These are phyloP conservation scores for Euclidia mi DNA, from an alignment of 2,888 invertebrate genomes.

Conservation along the genomic window DNA sequence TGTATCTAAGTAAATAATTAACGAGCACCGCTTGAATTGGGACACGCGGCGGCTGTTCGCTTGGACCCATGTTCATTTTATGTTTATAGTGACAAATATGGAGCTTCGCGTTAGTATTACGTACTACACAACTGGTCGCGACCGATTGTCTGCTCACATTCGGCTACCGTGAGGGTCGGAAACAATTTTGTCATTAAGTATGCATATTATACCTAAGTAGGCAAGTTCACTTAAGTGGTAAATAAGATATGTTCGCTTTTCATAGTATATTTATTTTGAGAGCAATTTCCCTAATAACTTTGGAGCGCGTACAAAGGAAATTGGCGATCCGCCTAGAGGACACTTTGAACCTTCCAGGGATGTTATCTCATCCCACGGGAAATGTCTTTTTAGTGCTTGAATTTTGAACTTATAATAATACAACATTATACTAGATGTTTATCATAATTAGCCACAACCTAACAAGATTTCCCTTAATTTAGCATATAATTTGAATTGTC, in stretches of 20 bases:
- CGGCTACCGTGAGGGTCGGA: constrained; percentile 53
- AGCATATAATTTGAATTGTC: too few relatives aligned
- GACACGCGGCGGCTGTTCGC: constrained; percentile 60
- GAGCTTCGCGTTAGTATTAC: constrained; percentile 63
- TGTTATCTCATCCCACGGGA: constrained; percentile 56
- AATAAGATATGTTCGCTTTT: constrained; percentile 59
- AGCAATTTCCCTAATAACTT: constrained; percentile 77
- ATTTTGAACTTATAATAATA: constrained; percentile 45
- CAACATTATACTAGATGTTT: constrained; percentile 7
- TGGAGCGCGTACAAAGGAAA: constrained; percentile 72
- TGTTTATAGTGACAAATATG: constrained; percentile 76
- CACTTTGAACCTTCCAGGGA: constrained; percentile 69
- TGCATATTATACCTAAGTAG: constrained; percentile 62
- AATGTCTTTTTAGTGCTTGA: constrained; percentile 48
- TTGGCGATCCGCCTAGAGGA: constrained; percentile 70
- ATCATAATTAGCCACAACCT: too few relatives aligned
- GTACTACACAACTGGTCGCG: constrained; percentile 52
- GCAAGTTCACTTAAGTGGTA: constrained; percentile 48
- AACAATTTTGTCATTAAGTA: constrained; percentile 68
- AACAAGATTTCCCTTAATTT: too few relatives aligned
- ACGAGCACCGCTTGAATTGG: constrained; percentile 74
- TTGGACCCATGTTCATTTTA: constrained; percentile 66
- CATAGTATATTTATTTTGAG: constrained; percentile 70
- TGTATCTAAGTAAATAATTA: constrained; percentile 80
- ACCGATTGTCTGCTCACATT: constrained; percentile 50